A percentile compares a stretch with the other conserved stretches of the same genome.
These are phyloP conservation scores for Tillus elongatus DNA, from an alignment of 2,888 invertebrate genomes.

Conservation along the genomic window DNA sequence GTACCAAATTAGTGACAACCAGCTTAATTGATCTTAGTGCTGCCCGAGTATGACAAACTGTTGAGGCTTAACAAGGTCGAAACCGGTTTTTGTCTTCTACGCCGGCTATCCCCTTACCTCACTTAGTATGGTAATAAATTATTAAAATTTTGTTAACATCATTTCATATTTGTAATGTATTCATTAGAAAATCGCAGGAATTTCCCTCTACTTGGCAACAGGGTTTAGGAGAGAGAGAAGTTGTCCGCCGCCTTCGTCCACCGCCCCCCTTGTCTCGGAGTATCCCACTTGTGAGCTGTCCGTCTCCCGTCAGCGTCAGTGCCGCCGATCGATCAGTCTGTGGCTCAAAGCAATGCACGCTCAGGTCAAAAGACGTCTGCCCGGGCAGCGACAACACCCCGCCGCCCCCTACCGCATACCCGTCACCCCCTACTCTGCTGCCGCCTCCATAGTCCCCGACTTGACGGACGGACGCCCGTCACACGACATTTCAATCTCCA, in stretches of 20 bases:
- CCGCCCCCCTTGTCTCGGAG: slow-evolving; percentile 15
- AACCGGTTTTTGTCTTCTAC: too few species aligned
- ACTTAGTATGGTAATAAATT: too few species aligned
- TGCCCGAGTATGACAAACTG: too few species aligned
- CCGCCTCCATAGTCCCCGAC: slow-evolving; percentile 24
- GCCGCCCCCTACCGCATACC: slow-evolving; percentile 22
- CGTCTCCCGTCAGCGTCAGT: slow-evolving; percentile 42
- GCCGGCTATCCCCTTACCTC: too few species aligned
- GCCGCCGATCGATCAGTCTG: slow-evolving; percentile 42
- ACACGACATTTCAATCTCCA: slow-evolving; percentile 33
- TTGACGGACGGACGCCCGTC: slow-evolving; percentile 31
- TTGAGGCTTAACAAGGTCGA: too few species aligned
- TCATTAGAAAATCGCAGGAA: too few species aligned
- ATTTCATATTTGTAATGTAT: too few species aligned
- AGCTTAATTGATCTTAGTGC: too few species aligned
- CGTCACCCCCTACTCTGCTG: slow-evolving; percentile 25
- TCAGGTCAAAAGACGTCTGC: slow-evolving; percentile 44
- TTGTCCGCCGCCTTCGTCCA: not conserved
- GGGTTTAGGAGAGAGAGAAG: slow-evolving; percentile 2
- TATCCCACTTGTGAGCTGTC: slow-evolving; percentile 38
- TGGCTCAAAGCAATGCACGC: slow-evolving; percentile 44
- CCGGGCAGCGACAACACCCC: slow-evolving; percentile 39
- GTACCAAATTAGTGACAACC: too few species aligned
- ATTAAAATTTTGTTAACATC: too few species aligned
- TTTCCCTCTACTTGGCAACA: too few species aligned